Evolutionary conservation across 2,797 vertebrate species (phyloP).

Genomic region (Miichthys miiuy): DNA sequence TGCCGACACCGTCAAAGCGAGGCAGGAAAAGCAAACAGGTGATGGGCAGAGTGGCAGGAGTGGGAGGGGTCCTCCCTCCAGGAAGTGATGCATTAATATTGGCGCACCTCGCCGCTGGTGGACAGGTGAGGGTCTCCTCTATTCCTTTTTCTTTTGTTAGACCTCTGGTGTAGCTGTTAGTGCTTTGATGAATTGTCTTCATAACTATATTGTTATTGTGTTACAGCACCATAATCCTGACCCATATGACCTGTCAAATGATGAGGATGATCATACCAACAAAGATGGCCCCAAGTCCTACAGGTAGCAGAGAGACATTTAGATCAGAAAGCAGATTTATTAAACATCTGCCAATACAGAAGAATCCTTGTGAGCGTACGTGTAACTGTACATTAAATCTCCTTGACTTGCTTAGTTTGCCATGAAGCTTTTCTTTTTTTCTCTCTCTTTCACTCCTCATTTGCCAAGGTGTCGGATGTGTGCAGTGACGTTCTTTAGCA

Average conservation of each 20-base stretch:
- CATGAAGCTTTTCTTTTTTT: conserved; percentile 23
- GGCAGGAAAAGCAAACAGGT: conserved; percentile 94
- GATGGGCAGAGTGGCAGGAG: conserved; percentile 85
- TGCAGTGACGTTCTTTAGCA: conserved; percentile 98
- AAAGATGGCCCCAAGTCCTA: conserved; percentile 97
- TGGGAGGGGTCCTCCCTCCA: conserved; percentile 82
- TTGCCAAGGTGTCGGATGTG: conserved; percentile 95
- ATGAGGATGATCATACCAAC: conserved; percentile 92
- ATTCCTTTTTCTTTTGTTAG: not conserved
- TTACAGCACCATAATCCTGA: conserved; percentile 85
- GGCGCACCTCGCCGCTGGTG: conserved; percentile 86
- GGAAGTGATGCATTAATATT: conserved; percentile 86
- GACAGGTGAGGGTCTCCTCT: conserved; percentile 74
- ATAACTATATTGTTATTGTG: conserved; percentile 4
- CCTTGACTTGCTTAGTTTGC: not conserved
- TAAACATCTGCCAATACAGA: not conserved
- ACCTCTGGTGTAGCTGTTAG: not conserved
- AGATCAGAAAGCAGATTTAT: not conserved
- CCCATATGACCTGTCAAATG: conserved; percentile 95
- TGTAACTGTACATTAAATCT: not conserved
- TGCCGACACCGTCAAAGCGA: conserved; percentile 86
- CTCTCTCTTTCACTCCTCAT: conserved; percentile 21
- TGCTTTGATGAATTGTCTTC: not conserved
- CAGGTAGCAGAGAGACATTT: conserved; percentile 81
- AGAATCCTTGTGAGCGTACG: not conserved